phyloP scores from a whole-genome alignment of 2,113 vertebrate species.

The Ginglymostoma cirratum region DNA sequence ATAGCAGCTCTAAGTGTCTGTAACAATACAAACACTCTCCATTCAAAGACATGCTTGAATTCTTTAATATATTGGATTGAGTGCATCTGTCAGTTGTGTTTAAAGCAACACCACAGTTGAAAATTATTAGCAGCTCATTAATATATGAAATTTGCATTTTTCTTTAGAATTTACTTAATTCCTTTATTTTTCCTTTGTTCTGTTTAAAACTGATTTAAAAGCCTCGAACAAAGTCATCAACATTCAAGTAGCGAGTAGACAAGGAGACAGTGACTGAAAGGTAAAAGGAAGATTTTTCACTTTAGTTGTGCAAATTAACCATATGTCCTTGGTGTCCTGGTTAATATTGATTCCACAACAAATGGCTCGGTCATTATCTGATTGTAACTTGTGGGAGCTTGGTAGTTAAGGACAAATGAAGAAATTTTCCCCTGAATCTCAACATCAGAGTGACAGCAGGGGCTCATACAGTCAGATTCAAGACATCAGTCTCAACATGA shows the following conservation, averaged over 20 bases:
- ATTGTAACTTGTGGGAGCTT: not conserved
- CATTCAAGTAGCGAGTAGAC: not conserved
- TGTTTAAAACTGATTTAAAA: not conserved
- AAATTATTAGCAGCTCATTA: not conserved
- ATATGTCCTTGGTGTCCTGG: not conserved
- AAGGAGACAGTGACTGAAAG: not conserved
- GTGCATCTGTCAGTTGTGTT: not conserved
- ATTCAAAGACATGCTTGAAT: not conserved
- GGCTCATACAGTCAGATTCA: too few relatives aligned
- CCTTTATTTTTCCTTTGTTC: not conserved
- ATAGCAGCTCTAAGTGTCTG: not conserved
- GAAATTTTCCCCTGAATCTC: not conserved
- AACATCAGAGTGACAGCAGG: not conserved
- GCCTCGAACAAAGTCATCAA: not conserved
- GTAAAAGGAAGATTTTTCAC: not conserved
- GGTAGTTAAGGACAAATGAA: not conserved
- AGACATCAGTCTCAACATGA: too few relatives aligned
- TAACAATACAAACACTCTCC: not conserved
- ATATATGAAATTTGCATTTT: not conserved
- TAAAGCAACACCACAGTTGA: not conserved
- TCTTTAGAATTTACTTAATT: not conserved
- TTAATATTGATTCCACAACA: not conserved
- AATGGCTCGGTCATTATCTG: not conserved
- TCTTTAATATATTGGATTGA: not conserved
- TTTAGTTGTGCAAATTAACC: not conserved